These are phyloP conservation scores for Mugil cephalus DNA, from an alignment of 2,113 vertebrate species.

Conservation along the genomic window DNA sequence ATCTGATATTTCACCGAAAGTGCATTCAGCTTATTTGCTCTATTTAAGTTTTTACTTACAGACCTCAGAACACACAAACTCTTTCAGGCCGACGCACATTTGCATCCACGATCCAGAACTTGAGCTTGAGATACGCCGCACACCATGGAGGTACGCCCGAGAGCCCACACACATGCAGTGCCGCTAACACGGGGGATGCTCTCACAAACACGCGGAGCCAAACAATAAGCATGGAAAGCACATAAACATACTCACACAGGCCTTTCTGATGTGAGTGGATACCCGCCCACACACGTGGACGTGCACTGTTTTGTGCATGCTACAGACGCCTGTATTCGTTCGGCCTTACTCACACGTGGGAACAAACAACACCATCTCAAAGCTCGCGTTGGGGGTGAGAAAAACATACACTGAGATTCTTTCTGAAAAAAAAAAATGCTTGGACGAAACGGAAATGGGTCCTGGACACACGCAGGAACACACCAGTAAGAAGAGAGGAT, in stretches of 20 bases:
- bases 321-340: not conserved
- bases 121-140: constrained; percentile 50
- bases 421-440: constrained; percentile 23
- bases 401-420: constrained; percentile 11
- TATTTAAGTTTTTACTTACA: not conserved
- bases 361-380: constrained; percentile 21
- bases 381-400: constrained; percentile 8
- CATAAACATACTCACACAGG: constrained; percentile 9
- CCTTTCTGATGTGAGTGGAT: constrained; percentile 23
- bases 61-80: not conserved
- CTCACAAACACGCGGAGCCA: constrained; percentile 30
- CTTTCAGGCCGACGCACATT: constrained; percentile 20
- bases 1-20: constrained; percentile 8
- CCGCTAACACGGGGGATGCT: constrained; percentile 14
- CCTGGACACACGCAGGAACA: not conserved
- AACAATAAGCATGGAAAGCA: constrained; percentile 5
- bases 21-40: constrained; percentile 12
- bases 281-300: constrained; percentile 6
- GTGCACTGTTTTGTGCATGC: not conserved
- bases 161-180: constrained; percentile 43
- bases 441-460: constrained; percentile 31
- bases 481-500: not conserved
- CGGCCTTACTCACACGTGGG: constrained; percentile 17
- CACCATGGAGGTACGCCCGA: constrained; percentile 41
- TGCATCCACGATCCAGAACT: not conserved